Evolutionary conservation across 2,797 vertebrate species (phyloP).

Genomic region (Bryconaethiops microstoma): DNA sequence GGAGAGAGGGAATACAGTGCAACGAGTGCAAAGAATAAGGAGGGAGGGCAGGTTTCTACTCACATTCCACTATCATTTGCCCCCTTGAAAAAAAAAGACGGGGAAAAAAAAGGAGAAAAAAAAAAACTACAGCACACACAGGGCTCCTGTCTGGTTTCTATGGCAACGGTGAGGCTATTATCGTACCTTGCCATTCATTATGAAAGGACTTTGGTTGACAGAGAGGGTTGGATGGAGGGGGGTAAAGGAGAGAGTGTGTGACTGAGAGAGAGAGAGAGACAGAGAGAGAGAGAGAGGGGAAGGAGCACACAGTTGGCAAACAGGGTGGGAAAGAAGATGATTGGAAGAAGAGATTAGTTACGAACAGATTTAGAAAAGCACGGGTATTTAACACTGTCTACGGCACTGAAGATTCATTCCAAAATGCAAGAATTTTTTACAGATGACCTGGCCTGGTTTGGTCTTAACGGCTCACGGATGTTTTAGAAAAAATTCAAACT

Average conservation of each 20-base stretch:
- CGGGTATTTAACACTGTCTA: not conserved
- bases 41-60: constrained; percentile 57
- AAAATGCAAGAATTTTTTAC: not conserved
- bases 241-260: constrained; percentile 33
- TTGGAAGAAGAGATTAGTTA: constrained; percentile 21
- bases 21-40: constrained; percentile 32
- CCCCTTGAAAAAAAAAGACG: constrained; percentile 68
- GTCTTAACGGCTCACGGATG: not conserved
- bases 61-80: constrained; percentile 87
- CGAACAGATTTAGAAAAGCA: constrained; percentile 8
- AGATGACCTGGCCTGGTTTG: not conserved
- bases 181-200: constrained; percentile 99
- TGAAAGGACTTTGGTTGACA: constrained; percentile 92
- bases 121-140: constrained; percentile 87
- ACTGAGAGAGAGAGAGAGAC: constrained; percentile 51
- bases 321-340: constrained; percentile 28
- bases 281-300: constrained; percentile 31
- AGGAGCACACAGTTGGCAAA: constrained; percentile 46
- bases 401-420: not conserved
- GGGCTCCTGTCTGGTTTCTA: constrained; percentile 94
- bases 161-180: constrained; percentile 95
- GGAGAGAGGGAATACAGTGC: constrained; percentile 47
- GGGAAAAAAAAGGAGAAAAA: not conserved
- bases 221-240: constrained; percentile 73
- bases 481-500: not conserved